Evolutionary conservation across 2,797 vertebrate genomes (phyloP).

Genomic region (Brotula barbata): DNA sequence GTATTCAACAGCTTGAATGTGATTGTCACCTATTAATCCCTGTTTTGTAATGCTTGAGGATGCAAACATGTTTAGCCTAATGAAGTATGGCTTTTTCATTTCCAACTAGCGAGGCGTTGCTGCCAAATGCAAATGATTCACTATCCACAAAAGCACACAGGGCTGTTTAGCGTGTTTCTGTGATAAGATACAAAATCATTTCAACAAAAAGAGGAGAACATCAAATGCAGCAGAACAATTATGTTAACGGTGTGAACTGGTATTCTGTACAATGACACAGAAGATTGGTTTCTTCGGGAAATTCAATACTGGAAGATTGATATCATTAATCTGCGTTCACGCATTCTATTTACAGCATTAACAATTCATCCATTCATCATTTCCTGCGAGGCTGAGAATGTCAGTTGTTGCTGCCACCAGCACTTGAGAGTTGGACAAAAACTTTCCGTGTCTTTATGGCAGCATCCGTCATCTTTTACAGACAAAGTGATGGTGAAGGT

Average conservation of each 20-base stretch:
- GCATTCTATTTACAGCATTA: conserved; percentile 14
- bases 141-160: conserved; percentile 35
- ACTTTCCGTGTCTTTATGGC: conserved; percentile 36
- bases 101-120: conserved; percentile 49
- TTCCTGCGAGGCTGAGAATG: conserved; percentile 15
- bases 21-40: conserved; percentile 60
- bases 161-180: conserved; percentile 44
- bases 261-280: conserved; percentile 5
- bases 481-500: conserved; percentile 48
- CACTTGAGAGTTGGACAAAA: conserved; percentile 29
- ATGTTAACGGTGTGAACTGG: conserved; percentile 7
- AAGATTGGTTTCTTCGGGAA: neutral
- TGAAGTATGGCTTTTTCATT: conserved; percentile 61
- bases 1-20: conserved; percentile 52
- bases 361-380: conserved; percentile 14
- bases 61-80: conserved; percentile 52
- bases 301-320: conserved; percentile 3
- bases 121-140: conserved; percentile 60
- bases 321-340: conserved; percentile 9
- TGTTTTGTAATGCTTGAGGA: conserved; percentile 56
- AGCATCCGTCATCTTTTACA: conserved; percentile 54
- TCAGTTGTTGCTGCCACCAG: conserved; percentile 7
- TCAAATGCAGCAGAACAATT: conserved; percentile 19
- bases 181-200: conserved; percentile 19
- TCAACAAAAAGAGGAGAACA: conserved; percentile 17